Base-by-base conservation (phyloP, 2,113 vertebrate genomes). In the Talpa occidentalis region DNA sequence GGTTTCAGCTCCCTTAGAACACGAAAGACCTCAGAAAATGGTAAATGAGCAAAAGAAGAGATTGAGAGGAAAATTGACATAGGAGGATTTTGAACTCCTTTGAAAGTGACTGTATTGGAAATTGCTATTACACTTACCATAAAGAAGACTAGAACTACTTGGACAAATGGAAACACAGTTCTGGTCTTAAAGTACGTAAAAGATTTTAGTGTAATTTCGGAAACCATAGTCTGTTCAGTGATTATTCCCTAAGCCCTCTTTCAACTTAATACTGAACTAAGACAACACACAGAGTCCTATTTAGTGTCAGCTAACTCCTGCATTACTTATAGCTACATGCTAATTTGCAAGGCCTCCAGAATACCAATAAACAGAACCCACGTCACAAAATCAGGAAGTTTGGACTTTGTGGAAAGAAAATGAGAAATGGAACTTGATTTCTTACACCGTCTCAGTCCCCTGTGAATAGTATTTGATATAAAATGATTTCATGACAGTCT, bases 181-280 rank as follows among this genome's bases (percentile, higher is more conserved):
- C 49, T 94, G 6, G 54, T 28, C 54, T 90, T 92, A 90, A 80
- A 88, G 66, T 92, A 64, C 28, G 52, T 81, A 90, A 93, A 92
- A 88, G 10, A 11, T 73, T 90, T 95, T 84, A 95, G 90, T 10
- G 24, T 88, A 88, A 84, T 94, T 92, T 96, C 47, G 81, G 72
- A 91, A 93, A 90, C 62, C n/a, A 78, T 56, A 52, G 4, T 62
- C 40, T 37, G 3, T 87, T 16, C 30, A 44, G 30, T 60, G 73
- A 94, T 90, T 77, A 42, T 76, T 87, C 77, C 79, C 52, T 69
- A 87, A 96, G 73, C 64, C 56, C 32, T 93, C 66, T 85, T 95
- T 96, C 21, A 67, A 83, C 12, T 59, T 42, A 62, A 69, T 35
- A 40, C 42, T 64, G 42, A 94, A 37, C 7, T 80, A 72, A 80